A percentile compares a stretch with the other conserved stretches of the same genome.
Conservation (phyloP, 1,140 invertebrate species). For the Drosophila aff. region DNA sequence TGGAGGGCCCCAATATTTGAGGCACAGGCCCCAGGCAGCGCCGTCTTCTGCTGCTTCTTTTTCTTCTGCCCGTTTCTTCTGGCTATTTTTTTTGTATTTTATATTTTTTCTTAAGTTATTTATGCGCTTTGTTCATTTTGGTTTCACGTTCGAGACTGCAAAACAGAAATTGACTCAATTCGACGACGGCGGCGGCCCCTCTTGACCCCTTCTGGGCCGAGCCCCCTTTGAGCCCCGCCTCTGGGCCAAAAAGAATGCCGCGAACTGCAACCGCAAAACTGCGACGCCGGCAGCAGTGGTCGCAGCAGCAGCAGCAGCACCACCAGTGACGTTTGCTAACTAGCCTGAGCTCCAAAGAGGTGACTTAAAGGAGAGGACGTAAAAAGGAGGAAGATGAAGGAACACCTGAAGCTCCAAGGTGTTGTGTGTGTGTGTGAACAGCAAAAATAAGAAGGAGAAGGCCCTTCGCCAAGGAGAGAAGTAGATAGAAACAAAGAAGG, state of each 20-base stretch:
- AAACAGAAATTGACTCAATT: conserved; percentile 80
- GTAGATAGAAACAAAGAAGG: conserved; percentile 11
- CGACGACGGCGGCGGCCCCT: conserved; percentile 54
- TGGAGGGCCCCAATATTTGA: conserved; percentile 48
- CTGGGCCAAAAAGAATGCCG: conserved; percentile 52
- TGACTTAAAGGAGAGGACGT: conserved; percentile 18
- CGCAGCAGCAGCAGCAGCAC: conserved; percentile 1
- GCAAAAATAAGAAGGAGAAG: background rate
- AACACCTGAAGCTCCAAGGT: conserved; percentile 74
- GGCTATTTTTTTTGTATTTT: conserved; percentile 15
- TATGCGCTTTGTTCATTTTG: conserved; percentile 78
- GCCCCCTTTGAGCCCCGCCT: background rate
- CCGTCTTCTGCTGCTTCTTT: conserved; percentile 37
- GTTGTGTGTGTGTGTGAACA: conserved; percentile 35
- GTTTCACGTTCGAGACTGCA: conserved; percentile 72
- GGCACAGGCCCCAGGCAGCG: conserved; percentile 46
- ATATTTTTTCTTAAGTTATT: conserved; percentile 64
- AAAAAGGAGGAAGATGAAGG: conserved; percentile 52
- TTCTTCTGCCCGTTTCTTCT: conserved; percentile 25
- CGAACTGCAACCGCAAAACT: conserved; percentile 36
- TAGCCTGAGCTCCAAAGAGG: conserved; percentile 43
- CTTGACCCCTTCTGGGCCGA: conserved; percentile 5
- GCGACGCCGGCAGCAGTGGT: conserved; percentile 9
- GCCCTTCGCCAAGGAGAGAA: conserved; percentile 15
- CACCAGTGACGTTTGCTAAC: conserved; percentile 58